Evolutionary conservation across 2,888 invertebrate genomes (phyloP).

Genomic region (Lasioglossum leucozonium): DNA sequence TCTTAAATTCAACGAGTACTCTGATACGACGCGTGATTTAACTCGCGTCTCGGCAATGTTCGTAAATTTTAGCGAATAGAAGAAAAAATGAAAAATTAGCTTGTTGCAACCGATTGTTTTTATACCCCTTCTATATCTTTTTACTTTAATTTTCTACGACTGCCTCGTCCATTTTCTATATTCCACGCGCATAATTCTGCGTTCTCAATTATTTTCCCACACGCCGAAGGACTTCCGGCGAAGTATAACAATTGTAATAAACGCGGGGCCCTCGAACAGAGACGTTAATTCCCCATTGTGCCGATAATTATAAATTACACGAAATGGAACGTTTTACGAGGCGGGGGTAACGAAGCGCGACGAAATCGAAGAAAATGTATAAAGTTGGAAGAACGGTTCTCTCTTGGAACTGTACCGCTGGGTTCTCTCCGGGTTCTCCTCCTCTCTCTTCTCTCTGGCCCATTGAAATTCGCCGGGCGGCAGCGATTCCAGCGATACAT

Average conservation of each 20-base stretch:
- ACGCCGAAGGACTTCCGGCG: not conserved
- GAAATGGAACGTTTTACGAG: constrained; percentile 36
- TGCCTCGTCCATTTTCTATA: not conserved
- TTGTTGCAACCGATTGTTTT: too few species aligned
- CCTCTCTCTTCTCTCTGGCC: not conserved
- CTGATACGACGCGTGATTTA: not conserved
- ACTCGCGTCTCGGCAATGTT: not conserved
- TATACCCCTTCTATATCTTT: too few species aligned
- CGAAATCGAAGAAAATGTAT: constrained; percentile 48
- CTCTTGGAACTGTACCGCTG: not conserved
- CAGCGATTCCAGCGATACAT: constrained; percentile 51
- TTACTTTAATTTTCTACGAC: not conserved
- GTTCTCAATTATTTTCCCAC: too few species aligned
- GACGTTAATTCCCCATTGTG: not conserved
- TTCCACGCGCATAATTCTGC: not conserved
- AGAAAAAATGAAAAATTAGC: too few species aligned
- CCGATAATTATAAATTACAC: constrained; percentile 35
- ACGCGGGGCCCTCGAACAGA: not conserved
- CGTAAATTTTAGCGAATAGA: not conserved
- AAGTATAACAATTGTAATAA: not conserved
- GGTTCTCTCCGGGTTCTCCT: not conserved
- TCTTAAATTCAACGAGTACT: not conserved
- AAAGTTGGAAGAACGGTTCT: constrained; percentile 46
- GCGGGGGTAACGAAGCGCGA: constrained; percentile 31
- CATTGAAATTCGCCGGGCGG: constrained; percentile 53